These are phyloP conservation scores for Augiades crinisus DNA, from an alignment of 2,888 invertebrate species.

Conservation along the genomic window DNA sequence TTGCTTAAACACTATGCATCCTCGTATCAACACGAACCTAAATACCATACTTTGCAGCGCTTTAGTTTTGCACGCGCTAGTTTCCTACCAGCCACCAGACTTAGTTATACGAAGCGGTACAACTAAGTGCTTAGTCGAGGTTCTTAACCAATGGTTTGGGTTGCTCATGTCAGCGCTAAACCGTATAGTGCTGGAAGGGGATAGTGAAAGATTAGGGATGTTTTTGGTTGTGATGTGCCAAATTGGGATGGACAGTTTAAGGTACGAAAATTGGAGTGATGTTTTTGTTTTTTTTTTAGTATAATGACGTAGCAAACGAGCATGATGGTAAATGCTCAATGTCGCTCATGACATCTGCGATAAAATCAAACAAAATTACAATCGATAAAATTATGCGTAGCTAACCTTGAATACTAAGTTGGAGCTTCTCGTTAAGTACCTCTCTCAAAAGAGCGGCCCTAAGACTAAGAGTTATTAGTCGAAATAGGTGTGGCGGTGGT, in stretches of 20 bases:
- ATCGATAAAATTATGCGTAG: no score
- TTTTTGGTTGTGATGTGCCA: slow-evolving; percentile 58
- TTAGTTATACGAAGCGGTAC: slow-evolving; percentile 46
- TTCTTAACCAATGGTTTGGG: slow-evolving; percentile 57
- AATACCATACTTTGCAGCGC: slow-evolving; percentile 56
- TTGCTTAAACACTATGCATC: slow-evolving; percentile 50
- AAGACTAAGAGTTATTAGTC: no score
- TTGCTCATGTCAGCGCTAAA: slow-evolving; percentile 54
- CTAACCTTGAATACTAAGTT: no score
- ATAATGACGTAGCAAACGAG: no score
- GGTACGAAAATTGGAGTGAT: no score
- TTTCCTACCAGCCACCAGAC: slow-evolving; percentile 62
- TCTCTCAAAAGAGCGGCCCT: no score
- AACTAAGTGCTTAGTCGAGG: slow-evolving; percentile 48
- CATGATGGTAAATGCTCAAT: no score
- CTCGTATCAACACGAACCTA: slow-evolving; percentile 48
- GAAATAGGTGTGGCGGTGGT: no score
- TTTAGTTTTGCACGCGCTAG: slow-evolving; percentile 59
- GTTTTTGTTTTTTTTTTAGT: no score
- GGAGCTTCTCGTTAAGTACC: no score
- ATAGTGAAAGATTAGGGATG: slow-evolving; percentile 48
- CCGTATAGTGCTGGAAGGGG: slow-evolving; percentile 53
- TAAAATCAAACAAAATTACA: no score
- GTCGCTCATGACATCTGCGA: no score
- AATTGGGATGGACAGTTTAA: slow-evolving; percentile 53